These are phyloP conservation scores for Pyrocoelia pectoralis DNA, from an alignment of 2,888 invertebrate genomes.

Conservation along the genomic window DNA sequence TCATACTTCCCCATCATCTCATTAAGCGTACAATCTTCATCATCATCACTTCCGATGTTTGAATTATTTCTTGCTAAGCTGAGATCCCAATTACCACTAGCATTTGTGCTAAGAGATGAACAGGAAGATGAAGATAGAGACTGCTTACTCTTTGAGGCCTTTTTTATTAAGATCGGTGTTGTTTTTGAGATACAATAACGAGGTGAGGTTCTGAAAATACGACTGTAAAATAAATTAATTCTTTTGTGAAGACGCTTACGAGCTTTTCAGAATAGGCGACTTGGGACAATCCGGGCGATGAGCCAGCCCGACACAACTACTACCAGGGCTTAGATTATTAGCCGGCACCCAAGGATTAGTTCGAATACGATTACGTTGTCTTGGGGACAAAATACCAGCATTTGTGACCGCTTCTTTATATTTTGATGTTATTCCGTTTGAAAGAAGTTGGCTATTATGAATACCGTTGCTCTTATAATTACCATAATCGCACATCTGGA, in stretches of 20 bases:
- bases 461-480: slow-evolving; percentile 39
- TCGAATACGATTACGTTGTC: slow-evolving; percentile 83
- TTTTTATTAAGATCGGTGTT: slow-evolving; percentile 44
- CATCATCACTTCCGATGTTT: slow-evolving; percentile 45
- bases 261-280: slow-evolving; percentile 48
- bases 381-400: slow-evolving; percentile 67
- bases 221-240: not conserved
- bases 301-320: slow-evolving; percentile 43
- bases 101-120: slow-evolving; percentile 54
- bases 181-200: slow-evolving; percentile 48
- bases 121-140: slow-evolving; percentile 58
- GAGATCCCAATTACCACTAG: slow-evolving; percentile 50
- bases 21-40: slow-evolving; percentile 71
- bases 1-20: slow-evolving; percentile 80
- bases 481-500: slow-evolving; percentile 41
- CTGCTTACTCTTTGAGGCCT: slow-evolving; percentile 42
- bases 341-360: slow-evolving; percentile 82
- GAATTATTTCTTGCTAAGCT: slow-evolving; percentile 39
- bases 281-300: slow-evolving; percentile 36
- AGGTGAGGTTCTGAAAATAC: slow-evolving; percentile 44
- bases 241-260: slow-evolving; percentile 47
- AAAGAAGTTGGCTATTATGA: slow-evolving; percentile 30
- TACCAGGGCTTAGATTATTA: slow-evolving; percentile 50
- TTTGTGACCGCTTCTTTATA: slow-evolving; percentile 45
- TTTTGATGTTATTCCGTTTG: slow-evolving; percentile 38